A percentile compares a stretch with the other conserved stretches of the same genome.
These are phyloP conservation scores for Oryzaephilus surinamensis DNA, from an alignment of 1,140 invertebrate species.

Conservation along the genomic window DNA sequence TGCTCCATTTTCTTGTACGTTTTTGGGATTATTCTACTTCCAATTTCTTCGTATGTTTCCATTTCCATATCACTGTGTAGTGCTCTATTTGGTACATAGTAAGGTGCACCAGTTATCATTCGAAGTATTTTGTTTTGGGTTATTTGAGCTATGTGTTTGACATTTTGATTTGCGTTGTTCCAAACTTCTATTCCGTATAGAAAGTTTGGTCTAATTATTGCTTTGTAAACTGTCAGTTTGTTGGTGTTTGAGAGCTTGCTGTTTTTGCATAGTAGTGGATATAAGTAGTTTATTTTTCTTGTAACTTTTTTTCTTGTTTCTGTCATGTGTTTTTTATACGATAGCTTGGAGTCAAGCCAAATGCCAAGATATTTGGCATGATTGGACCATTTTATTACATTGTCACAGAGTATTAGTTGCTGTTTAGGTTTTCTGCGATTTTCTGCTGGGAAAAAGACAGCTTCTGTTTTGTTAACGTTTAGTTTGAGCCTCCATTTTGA, in stretches of 20 bases:
- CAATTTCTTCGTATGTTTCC: no score
- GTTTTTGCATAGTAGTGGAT: conserved; percentile 1
- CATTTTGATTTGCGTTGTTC: neutral
- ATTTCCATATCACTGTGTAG: no score
- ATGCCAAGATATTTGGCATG: conserved; percentile 22
- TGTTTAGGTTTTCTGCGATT: neutral
- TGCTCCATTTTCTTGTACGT: no score
- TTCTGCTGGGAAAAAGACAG: neutral
- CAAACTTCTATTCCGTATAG: neutral
- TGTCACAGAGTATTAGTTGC: neutral
- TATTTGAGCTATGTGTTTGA: neutral
- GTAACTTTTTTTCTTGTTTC: conserved; percentile 12
- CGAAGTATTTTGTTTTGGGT: neutral
- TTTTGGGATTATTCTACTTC: no score
- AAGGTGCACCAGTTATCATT: neutral
- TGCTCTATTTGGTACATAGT: no score
- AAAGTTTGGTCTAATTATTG: conserved; percentile 2
- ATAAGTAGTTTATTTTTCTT: conserved; percentile 9
- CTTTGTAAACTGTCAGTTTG: conserved; percentile 5
- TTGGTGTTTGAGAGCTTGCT: neutral
- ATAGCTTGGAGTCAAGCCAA: conserved; percentile 15
- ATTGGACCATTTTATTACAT: neutral
- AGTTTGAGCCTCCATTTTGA: neutral
- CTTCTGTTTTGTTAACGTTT: neutral
- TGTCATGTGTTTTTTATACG: conserved; percentile 12